Base-by-base conservation (phyloP, 2,888 invertebrate genomes). In the Ectemnius cavifrons region DNA sequence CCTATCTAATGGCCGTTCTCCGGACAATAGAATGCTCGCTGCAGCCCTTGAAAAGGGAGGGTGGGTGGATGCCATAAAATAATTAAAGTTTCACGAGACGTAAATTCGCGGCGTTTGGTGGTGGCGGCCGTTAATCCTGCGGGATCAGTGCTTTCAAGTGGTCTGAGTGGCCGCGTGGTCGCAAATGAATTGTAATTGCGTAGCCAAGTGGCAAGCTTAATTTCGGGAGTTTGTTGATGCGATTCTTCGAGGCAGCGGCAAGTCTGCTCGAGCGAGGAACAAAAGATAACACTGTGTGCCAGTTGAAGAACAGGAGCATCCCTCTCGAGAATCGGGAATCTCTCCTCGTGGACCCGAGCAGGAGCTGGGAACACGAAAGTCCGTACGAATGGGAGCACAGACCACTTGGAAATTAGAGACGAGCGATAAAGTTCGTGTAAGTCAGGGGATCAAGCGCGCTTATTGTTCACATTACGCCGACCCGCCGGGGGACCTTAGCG, bases 71-170 rank as follows among this genome's bases (percentile, higher is more conserved):
- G 28, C 27, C 45, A 8, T 37, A 45, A 63, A 63, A 47, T 46
- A 68, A 68, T 6, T 13, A 23, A 27, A 27, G 37, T 13, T 52
- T 60, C 45, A 16, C 20, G n/a, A 57, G 58, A 58, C 57, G 37
- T 57, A 65, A 47, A 46, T 65, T 65, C 23, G 3, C 2, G 2
- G 45, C 62, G 4, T 13, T 37, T 37, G 37, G 37, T 37, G 14
- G 8, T 13, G 23, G 18, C 14, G 23, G 23, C n/a, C n/a, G 58
- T 58, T 46, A 11, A 45, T n/a, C 37, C 18, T 45, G 52, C 16
- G 11, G 52, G n/a, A 60, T 47, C 37, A 28, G 68, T 68, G 66
- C 73, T 67, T 66, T 76, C 73, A 70, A 74, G 46, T 63, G 75
- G 73, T 37, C 37, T 37, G 37, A 37, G 37, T 37, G 37, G 37